These are phyloP conservation scores for Pogonocichla stellata DNA, from an alignment of 2,113 vertebrate species.

Conservation along the genomic window DNA sequence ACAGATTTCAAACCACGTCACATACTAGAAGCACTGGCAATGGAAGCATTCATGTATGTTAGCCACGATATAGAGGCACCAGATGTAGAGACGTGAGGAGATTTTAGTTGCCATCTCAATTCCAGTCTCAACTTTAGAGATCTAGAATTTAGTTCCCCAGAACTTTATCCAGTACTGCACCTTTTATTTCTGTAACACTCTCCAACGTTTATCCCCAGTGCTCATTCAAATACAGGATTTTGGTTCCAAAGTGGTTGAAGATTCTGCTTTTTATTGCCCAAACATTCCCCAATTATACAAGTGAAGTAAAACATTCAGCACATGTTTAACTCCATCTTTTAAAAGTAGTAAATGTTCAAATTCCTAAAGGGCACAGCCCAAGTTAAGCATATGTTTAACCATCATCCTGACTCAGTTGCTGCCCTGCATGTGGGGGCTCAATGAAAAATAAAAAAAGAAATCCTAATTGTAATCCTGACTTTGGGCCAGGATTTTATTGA, in stretches of 20 bases:
- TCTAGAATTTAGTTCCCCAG: neutral
- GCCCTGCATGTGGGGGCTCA: neutral
- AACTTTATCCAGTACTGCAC: neutral
- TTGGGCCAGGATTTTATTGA: neutral
- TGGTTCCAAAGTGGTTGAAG: neutral
- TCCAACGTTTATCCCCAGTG: neutral
- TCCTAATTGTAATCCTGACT: neutral
- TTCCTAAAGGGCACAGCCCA: neutral
- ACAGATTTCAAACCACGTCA: conserved; percentile 52
- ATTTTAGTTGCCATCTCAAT: neutral
- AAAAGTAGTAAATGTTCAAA: neutral
- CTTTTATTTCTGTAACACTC: neutral
- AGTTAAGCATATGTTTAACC: neutral
- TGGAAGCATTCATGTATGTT: conserved; percentile 25
- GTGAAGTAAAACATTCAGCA: neutral
- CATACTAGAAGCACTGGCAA: conserved; percentile 26
- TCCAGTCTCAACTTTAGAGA: neutral
- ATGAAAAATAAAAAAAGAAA: neutral
- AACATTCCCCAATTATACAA: neutral
- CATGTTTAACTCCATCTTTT: neutral
- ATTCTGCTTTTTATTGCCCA: neutral
- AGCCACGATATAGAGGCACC: neutral
- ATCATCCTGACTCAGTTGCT: neutral
- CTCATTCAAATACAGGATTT: neutral
- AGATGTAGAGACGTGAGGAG: neutral